phyloP scores from a whole-genome alignment of 2,797 vertebrate species.

The Hydrophis major region DNA sequence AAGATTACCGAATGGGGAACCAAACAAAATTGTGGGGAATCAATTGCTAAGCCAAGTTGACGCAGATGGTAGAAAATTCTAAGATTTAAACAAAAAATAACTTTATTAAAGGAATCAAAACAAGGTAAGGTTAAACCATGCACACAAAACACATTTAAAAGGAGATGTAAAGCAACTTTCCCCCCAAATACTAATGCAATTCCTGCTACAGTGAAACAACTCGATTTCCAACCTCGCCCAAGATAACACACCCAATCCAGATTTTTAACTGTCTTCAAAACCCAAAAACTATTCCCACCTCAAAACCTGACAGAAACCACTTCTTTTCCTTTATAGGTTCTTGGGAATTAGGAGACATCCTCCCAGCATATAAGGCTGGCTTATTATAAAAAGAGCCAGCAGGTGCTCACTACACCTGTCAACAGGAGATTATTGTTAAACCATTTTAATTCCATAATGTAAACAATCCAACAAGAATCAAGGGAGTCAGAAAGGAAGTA shows the following conservation, averaged over 20 bases:
- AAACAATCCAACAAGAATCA: neutral
- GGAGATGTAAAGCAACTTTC: neutral
- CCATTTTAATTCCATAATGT: neutral
- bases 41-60: neutral
- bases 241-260: neutral
- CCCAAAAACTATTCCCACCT: neutral
- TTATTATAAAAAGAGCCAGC: neutral
- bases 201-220: neutral
- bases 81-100: neutral
- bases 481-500: conserved; percentile 2
- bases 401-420: neutral
- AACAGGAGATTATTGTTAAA: neutral
- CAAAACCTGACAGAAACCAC: neutral
- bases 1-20: neutral
- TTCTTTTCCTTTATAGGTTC: neutral
- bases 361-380: neutral
- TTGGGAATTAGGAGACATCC: neutral
- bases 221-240: neutral
- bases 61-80: neutral
- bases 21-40: neutral
- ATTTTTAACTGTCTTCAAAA: neutral
- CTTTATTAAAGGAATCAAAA: neutral
- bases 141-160: neutral
- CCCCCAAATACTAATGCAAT: neutral
- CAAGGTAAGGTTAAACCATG: neutral